Evolutionary conservation across 2,113 vertebrate genomes (phyloP).

Genomic region (Equus przewalskii): DNA sequence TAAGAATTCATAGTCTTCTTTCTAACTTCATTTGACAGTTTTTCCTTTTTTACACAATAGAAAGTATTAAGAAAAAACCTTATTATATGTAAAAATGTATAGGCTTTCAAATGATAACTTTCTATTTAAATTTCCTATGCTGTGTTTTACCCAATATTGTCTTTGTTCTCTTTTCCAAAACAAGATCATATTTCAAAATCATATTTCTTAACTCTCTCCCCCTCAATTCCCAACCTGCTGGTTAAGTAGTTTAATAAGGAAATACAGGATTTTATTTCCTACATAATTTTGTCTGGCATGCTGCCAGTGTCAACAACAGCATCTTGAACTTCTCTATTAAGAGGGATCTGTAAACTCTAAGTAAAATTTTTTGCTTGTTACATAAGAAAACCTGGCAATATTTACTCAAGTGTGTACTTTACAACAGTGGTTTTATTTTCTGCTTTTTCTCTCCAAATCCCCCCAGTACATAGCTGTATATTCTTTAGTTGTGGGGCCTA

Average conservation of each 20-base stretch:
- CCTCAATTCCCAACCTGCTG: not conserved
- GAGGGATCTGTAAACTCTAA: conserved; percentile 17
- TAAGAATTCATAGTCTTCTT: not conserved
- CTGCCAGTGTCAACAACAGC: conserved; percentile 35
- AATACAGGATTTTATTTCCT: conserved; percentile 54
- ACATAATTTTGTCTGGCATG: not conserved
- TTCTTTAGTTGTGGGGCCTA: no score
- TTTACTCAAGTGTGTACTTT: conserved; percentile 42
- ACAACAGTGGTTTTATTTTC: not conserved
- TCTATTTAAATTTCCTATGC: not conserved
- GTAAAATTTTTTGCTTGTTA: not conserved
- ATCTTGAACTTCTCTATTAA: conserved; percentile 31
- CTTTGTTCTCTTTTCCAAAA: conserved; percentile 57
- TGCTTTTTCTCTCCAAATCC: no score
- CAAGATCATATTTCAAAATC: not conserved
- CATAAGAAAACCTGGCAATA: conserved; percentile 16
- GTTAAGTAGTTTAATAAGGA: conserved; percentile 61
- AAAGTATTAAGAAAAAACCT: conserved; percentile 6
- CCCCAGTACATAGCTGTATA: no score
- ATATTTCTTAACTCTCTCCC: not conserved
- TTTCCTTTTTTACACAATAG: conserved; percentile 10
- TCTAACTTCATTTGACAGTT: conserved; percentile 18
- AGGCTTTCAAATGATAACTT: conserved; percentile 37
- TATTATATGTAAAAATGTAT: not conserved
- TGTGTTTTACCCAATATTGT: conserved; percentile 25